phyloP scores from a whole-genome alignment of 2,888 invertebrate species.

The Platypus cylindrus region DNA sequence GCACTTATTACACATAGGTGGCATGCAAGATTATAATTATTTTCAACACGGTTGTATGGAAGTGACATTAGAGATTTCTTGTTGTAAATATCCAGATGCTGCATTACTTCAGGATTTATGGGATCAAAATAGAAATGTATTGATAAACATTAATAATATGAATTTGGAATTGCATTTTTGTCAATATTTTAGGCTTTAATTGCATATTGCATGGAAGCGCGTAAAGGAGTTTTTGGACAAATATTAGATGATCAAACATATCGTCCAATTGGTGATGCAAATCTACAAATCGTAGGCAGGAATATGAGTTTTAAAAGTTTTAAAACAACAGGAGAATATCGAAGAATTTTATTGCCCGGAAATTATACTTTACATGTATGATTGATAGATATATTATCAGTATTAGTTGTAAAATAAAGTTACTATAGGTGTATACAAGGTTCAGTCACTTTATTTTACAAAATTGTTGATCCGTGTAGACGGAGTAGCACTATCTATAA shows the following conservation, averaged over 20 bases:
- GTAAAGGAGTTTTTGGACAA: conserved; percentile 46
- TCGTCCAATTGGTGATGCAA: conserved; percentile 38
- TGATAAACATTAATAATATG: conserved; percentile 4
- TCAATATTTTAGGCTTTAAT: conserved; percentile 41
- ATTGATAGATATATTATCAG: conserved; percentile 3
- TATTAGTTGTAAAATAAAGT: too few species aligned
- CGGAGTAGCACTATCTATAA: too few species aligned
- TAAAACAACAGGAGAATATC: conserved; percentile 47
- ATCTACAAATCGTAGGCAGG: conserved; percentile 40
- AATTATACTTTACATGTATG: conserved; percentile 41
- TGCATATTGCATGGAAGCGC: conserved; percentile 42
- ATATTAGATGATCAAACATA: conserved; percentile 37
- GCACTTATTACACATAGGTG: conserved; percentile 31
- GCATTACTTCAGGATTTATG: conserved; percentile 40
- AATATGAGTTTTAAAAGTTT: conserved; percentile 44
- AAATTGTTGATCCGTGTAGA: too few species aligned
- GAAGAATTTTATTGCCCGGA: conserved; percentile 51
- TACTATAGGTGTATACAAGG: not conserved
- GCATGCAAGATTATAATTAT: conserved; percentile 60
- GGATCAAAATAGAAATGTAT: conserved; percentile 45
- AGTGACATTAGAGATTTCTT: conserved; percentile 51
- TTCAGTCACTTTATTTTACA: too few species aligned
- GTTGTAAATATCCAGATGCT: conserved; percentile 51
- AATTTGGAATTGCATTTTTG: too few species aligned
- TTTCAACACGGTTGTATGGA: conserved; percentile 52